Evolutionary conservation across 2,113 vertebrate species (phyloP).

Genomic region (Clarias gariepinus): DNA sequence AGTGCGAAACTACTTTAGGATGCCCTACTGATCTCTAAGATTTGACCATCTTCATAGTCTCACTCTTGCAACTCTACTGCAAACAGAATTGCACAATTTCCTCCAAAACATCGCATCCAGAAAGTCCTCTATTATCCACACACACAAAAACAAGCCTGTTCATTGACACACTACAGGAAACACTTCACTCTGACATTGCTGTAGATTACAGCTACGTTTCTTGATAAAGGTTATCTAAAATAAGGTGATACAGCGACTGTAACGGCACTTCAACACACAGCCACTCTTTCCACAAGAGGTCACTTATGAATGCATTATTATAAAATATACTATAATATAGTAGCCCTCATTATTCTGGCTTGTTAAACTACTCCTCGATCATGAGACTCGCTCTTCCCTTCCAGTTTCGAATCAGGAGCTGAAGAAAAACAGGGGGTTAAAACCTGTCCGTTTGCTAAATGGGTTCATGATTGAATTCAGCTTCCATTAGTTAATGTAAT

Average conservation of each 20-base stretch:
- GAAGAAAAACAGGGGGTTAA: not conserved
- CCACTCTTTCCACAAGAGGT: not conserved
- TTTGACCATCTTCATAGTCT: not conserved
- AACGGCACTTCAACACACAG: not conserved
- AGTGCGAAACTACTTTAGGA: not conserved
- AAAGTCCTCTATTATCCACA: not conserved
- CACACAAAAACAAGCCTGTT: not conserved
- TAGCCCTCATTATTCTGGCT: not conserved
- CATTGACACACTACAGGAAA: not conserved
- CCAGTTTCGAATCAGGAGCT: not conserved
- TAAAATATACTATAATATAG: not conserved
- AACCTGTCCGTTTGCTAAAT: not conserved
- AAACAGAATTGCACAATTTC: not conserved
- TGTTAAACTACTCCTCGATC: not conserved
- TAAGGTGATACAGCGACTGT: too few species aligned
- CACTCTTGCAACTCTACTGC: not conserved
- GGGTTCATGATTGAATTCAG: conserved; percentile 18
- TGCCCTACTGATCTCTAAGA: not conserved
- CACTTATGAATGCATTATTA: not conserved
- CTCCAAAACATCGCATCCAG: not conserved
- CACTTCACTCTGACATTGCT: not conserved
- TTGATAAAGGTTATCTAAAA: not conserved
- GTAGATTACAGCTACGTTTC: not conserved
- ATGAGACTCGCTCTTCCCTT: not conserved
- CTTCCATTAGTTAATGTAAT: conserved; percentile 22